Conservation (phyloP, 2,888 invertebrate genomes). For the Falcaria lacertinaria region DNA sequence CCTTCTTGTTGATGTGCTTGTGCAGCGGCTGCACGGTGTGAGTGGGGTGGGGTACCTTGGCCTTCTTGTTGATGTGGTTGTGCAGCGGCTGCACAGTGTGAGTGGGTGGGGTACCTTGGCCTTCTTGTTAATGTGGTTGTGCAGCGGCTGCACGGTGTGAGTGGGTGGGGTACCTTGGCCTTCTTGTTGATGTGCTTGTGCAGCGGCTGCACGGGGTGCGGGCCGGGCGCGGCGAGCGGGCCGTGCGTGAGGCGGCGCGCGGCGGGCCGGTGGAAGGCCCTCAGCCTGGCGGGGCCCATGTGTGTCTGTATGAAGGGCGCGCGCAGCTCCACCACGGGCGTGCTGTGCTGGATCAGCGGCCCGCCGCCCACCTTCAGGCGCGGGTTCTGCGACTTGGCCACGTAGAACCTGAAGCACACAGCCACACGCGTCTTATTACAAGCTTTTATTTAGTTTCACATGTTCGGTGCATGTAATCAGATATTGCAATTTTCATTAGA, state of each 20-base stretch:
- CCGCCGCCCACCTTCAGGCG: conserved; percentile 93
- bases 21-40: background rate
- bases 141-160: background rate
- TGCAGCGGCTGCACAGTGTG: no score
- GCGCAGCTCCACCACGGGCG: conserved; percentile 96
- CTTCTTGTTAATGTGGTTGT: background rate
- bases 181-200: conserved; percentile 95
- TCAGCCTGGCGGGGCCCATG: conserved; percentile 85
- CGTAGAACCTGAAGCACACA: conserved; percentile 86
- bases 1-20: background rate
- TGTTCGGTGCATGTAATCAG: no score
- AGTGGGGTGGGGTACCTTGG: no score
- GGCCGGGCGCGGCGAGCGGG: conserved; percentile 83
- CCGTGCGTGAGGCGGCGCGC: conserved; percentile 94
- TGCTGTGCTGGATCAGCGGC: conserved; percentile 97
- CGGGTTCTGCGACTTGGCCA: conserved; percentile 91
- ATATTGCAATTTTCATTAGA: no score
- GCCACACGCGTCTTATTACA: background rate
- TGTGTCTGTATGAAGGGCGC: conserved; percentile 97
- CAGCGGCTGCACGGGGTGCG: conserved; percentile 91
- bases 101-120: background rate
- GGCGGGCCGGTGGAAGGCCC: conserved; percentile 96
- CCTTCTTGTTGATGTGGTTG: no score
- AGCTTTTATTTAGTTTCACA: no score
- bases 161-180: conserved; percentile 83